Evolutionary conservation across 2,888 invertebrate species (phyloP), one percentile per base, ranked within the genome.

Genomic region (Lasiommata megera): DNA sequence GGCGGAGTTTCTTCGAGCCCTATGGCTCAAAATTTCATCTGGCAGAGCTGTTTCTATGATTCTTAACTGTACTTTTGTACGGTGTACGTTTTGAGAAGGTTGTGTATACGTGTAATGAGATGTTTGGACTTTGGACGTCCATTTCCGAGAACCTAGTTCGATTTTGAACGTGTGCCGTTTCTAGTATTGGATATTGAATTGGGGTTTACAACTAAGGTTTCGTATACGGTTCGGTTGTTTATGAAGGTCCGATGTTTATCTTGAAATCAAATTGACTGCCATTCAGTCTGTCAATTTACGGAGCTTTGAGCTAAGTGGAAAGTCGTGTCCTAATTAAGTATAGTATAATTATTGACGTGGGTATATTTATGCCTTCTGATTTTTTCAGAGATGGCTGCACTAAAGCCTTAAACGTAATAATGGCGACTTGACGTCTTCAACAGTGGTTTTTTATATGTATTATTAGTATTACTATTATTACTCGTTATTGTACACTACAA

Each of bases 71-170:
- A n/a, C n/a, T n/a, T n/a, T n/a, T n/a, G n/a, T 16, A 11, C 46
- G 9, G 16, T 11, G 46, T 46, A 31, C 1, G 72, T 80, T 82
- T 77, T 73, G 66, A 69, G 74, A 71, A 76, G 76, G 77, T 74
- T 69, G 69, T 57, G 56, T 57, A 36, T 48, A 56, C 50, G 56
- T 47, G 50, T 36, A 31, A 38, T 36, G 48, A 50, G 55, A 46
- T 43, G 53, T 54, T 50, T 28, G 50, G 18, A 60, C 52, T 54
- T 50, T 28, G 50, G 18, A 60, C 52, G 71, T 31, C 72, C 11
- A 46, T 46, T 31, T 11, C 11, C 1, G 64, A 60, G 65, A 62
- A 61, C 51, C 31, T 37, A 43, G 54, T 58, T 23, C 55, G 41
- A 56, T 58, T 53, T 46, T 12, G 46, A 52, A 61, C 44, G 53